A percentile compares a stretch with the other conserved stretches of the same genome.
These are phyloP conservation scores for Neodiprion pinetum DNA, from an alignment of 1,140 invertebrate species.

Conservation along the genomic window DNA sequence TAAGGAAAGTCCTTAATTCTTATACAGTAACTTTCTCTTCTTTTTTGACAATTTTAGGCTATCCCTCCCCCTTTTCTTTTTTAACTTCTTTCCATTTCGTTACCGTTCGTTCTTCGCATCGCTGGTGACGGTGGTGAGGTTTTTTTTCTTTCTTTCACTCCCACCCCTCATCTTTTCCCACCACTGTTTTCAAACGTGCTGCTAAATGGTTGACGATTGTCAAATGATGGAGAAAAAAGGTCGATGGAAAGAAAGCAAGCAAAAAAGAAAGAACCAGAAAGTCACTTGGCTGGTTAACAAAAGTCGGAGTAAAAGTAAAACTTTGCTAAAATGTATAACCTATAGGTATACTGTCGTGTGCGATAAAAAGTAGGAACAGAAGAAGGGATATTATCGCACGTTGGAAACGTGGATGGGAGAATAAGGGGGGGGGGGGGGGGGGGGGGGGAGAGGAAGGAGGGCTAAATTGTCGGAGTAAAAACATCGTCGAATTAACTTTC, in stretches of 20 bases:
- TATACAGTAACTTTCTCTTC: neutral
- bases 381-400: no score
- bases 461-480: no score
- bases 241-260: neutral
- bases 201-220: neutral
- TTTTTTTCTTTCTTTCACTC: neutral
- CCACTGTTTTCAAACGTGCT: neutral
- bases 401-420: neutral
- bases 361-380: no score
- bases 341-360: no score
- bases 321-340: no score
- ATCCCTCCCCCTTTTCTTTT: no score
- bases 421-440: neutral
- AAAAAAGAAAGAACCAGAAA: neutral
- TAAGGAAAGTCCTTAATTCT: neutral
- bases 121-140: no score
- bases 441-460: neutral
- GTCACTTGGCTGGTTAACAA: no score
- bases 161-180: neutral
- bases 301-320: no score
- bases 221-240: neutral
- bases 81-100: no score
- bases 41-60: no score
- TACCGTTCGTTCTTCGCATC: no score
- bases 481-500: neutral